Percentiles rank a stretch among this genome's conserved stretches.
Conservation (phyloP, 2,797 vertebrate species). For the Diplodus puntazzo region DNA sequence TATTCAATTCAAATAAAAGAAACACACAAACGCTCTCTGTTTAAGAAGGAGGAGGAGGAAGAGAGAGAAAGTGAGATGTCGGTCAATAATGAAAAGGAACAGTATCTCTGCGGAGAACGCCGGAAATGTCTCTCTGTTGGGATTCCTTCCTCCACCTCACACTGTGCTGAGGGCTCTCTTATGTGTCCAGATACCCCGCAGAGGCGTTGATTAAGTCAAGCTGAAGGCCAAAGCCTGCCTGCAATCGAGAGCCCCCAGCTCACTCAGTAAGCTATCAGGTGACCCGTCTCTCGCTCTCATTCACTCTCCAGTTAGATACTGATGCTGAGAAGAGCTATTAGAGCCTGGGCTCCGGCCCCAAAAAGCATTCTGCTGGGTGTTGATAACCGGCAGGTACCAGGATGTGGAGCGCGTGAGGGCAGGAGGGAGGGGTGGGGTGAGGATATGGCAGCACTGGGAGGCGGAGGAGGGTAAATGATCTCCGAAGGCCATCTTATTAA, state of each 20-base stretch:
- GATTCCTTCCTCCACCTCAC: conserved; percentile 62
- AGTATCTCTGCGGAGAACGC: conserved; percentile 53
- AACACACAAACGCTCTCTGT: neutral
- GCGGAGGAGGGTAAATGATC: conserved; percentile 78
- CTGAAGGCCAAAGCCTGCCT: conserved; percentile 77
- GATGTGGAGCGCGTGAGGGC: conserved; percentile 40
- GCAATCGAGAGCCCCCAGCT: conserved; percentile 67
- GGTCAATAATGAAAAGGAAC: conserved; percentile 68
- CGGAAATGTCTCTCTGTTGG: conserved; percentile 67
- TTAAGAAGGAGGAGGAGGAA: conserved; percentile 5
- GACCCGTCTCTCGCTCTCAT: conserved; percentile 63
- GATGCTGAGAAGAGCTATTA: conserved; percentile 75
- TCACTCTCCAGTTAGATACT: conserved; percentile 66
- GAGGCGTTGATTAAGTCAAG: conserved; percentile 84
- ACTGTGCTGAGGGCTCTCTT: conserved; percentile 67
- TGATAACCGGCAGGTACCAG: conserved; percentile 72
- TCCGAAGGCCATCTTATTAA: conserved; percentile 83
- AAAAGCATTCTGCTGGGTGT: conserved; percentile 68
- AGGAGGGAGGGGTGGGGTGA: conserved; percentile 23
- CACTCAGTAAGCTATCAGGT: conserved; percentile 76
- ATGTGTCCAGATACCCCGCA: conserved; percentile 77
- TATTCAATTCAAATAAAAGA: conserved; percentile 31
- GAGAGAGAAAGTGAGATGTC: conserved; percentile 32
- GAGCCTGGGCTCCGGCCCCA: conserved; percentile 37
- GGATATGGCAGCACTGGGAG: conserved; percentile 63